Evolutionary conservation across 1,140 invertebrate species (phyloP), one percentile per base, ranked within the genome.

Genomic region (Triops cancriformis): DNA sequence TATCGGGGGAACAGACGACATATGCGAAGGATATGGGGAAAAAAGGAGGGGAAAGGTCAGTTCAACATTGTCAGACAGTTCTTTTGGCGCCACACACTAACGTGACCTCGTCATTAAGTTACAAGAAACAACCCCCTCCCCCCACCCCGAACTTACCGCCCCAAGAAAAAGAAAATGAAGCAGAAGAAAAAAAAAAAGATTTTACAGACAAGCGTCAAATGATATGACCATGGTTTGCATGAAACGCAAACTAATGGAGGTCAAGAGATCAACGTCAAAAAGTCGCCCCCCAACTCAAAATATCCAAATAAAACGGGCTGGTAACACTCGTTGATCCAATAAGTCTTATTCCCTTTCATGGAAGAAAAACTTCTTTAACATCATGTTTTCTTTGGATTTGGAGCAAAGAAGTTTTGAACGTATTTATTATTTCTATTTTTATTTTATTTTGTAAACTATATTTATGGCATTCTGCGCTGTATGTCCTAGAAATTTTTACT

Each of bases 11-110:
- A 23, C 51, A 64, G 51, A 64, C 51, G 51, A 64, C 51, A 64
- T 64, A 64, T 23, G 51, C 51, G 6, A 64, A 64, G 51, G 51
- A 64, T n/a, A 64, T 64, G 51, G 51, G 45, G 31, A 37, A 37
- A 37, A 37, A 37, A 37, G 31, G 51, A 37, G 31, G 51, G 51
- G 23, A 23, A 64, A 64, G 51, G 51, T 64, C 51, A 64, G 14
- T 64, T 64, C 51, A 64, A 64, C 51, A 64, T 64, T 64, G 51
- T 64, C 51, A 64, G 51, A 64, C 51, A 64, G 51, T 64, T 64
- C 51, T 64, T 64, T 64, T 64, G 51, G 51, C 51, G 51, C 51
- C 51, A 23, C 51, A 64, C 0, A 64, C 51, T 64, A 64, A 23
- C 51, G 51, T 64, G 51, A 64, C 51, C 51, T 64, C 51, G 51